phyloP scores from a whole-genome alignment of 2,888 invertebrate species.

The Timema cristinae region DNA sequence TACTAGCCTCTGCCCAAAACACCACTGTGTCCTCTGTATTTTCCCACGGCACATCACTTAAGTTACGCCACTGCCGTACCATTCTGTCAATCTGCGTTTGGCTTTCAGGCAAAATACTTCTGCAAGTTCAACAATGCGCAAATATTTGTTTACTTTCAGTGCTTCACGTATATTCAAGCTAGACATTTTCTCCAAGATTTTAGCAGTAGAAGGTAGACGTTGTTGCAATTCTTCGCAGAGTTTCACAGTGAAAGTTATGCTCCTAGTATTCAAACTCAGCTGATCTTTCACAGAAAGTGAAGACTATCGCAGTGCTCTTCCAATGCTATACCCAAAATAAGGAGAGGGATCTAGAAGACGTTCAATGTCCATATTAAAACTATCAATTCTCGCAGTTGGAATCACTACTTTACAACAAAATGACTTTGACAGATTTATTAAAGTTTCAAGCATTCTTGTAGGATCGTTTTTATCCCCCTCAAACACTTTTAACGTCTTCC shows the following conservation, averaged over 20 bases:
- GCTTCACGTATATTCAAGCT: not conserved
- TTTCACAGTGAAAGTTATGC: no score
- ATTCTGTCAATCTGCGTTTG: not conserved
- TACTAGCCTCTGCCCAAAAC: not conserved
- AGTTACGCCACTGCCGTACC: not conserved
- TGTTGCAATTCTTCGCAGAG: not conserved
- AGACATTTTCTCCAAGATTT: not conserved
- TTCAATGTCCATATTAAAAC: not conserved
- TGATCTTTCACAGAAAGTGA: not conserved
- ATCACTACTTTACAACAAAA: not conserved
- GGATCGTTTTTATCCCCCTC: not conserved
- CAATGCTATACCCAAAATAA: not conserved
- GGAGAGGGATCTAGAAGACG: not conserved
- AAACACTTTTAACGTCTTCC: not conserved
- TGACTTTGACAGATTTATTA: not conserved
- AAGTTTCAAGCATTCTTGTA: not conserved
- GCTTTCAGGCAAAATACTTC: not conserved
- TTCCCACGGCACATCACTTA: not conserved
- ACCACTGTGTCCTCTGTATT: not conserved
- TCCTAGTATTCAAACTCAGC: not conserved
- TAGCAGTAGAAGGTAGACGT: not conserved
- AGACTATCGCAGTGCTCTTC: not conserved
- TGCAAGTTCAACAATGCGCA: not conserved
- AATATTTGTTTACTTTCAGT: not conserved
- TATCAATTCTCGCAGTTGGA: not conserved